Base-by-base conservation (phyloP, 1,140 invertebrate species). In the Nebria ingens region DNA sequence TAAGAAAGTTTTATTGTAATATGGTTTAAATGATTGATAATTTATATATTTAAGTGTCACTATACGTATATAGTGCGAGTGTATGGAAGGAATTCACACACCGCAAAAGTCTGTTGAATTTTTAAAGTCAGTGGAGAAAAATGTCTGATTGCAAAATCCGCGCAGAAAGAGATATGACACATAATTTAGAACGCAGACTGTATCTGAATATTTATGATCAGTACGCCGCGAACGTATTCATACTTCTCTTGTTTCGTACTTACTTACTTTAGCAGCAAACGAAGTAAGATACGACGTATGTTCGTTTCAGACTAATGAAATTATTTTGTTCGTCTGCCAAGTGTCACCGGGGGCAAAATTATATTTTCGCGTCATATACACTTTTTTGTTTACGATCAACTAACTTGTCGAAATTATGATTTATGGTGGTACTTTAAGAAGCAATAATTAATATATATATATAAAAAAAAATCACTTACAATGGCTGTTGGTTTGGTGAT, bases 121-220 rank as follows among this genome's bases (percentile, higher is more conserved):
- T n/a, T n/a, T n/a, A n/a, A n/a, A n/a, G n/a, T n/a, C n/a, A n/a
- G n/a, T n/a, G n/a, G n/a, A n/a, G n/a, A n/a, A n/a, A n/a, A 34
- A 34, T 34, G n/a, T 34, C 6, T 34, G n/a, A 9, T 34, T 29
- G 34, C 40, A 58, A 34, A 54, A 52, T 54, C 42, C 52, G 53
- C 49, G 40, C 22, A 45, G 38, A 57, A 56, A 51, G 38, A 49
- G 25, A 51, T 55, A 53, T 56, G 51, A 52, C 65, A 60, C 62
- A 68, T 64, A 68, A 65, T 69, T 68, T 54, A 68, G 61, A 68
- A 64, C 65, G 61, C 61, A 58, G 60, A 68, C 68, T 70, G 67
- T 65, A 65, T 58, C 58, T 69, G 64, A 69, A 71, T 72, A 69
- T 68, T 45, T 45, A 45, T 45, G 40, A 45, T 45, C 15, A 45